phyloP scores from a whole-genome alignment of 2,888 invertebrate species.

The Thymelicus sylvestris region DNA sequence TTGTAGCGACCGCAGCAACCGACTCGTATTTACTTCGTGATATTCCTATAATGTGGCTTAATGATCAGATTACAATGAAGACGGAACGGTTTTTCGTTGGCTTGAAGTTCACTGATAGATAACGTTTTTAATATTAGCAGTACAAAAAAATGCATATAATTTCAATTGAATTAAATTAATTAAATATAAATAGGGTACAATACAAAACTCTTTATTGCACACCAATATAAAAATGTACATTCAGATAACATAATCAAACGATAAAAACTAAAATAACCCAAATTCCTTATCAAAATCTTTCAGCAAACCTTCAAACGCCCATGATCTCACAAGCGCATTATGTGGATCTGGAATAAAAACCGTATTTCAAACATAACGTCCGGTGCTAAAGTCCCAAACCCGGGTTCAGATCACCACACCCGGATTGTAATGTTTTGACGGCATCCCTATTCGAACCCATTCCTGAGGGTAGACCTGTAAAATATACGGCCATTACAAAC shows the following conservation, averaged over 20 bases:
- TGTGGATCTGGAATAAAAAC: not conserved
- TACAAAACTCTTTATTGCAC: too few species aligned
- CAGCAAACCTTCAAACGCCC: not conserved
- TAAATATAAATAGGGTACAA: too few species aligned
- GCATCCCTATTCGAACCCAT: not conserved
- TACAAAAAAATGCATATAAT: too few species aligned
- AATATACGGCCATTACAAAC: conserved; percentile 38
- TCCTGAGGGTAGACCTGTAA: conserved; percentile 20
- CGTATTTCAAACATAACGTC: not conserved
- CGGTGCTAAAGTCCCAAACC: not conserved
- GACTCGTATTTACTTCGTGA: not conserved
- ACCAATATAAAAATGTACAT: too few species aligned
- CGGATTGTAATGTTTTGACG: not conserved
- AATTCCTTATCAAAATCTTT: not conserved
- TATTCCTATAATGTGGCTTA: not conserved
- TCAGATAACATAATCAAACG: too few species aligned
- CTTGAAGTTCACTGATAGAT: too few species aligned
- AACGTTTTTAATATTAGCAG: not conserved
- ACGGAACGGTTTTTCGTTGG: not conserved
- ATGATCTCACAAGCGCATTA: not conserved
- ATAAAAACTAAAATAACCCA: too few species aligned
- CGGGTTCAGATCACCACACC: not conserved
- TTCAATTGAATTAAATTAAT: too few species aligned
- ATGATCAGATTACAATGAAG: not conserved
- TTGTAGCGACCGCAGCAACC: not conserved